Percentiles rank a stretch among this genome's conserved stretches.
These are phyloP conservation scores for Iselma pallidipennis DNA, from an alignment of 2,888 invertebrate species.

Conservation along the genomic window DNA sequence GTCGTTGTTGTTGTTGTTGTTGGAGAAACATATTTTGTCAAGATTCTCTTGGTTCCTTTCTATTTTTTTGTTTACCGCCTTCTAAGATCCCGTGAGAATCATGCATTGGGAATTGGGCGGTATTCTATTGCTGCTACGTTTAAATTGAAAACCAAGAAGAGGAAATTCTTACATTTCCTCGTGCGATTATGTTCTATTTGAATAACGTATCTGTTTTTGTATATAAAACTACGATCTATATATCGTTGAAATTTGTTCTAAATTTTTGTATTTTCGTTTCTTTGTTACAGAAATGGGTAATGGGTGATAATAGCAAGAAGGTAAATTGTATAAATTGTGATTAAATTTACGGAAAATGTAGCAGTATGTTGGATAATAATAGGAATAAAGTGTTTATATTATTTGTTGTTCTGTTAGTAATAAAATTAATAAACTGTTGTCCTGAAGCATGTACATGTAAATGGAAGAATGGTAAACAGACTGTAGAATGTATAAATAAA, in stretches of 20 bases:
- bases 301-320: neutral
- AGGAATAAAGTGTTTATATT: constrained; percentile 14
- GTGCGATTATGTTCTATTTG: constrained; percentile 24
- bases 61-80: constrained; percentile 19
- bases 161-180: constrained; percentile 20
- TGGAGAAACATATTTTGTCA: constrained; percentile 14
- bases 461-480: constrained; percentile 92
- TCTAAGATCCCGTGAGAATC: constrained; percentile 12
- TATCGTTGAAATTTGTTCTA: neutral
- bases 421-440: constrained; percentile 58
- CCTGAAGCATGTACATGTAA: constrained; percentile 83
- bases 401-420: constrained; percentile 11
- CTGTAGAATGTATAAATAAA: constrained; percentile 83
- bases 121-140: constrained; percentile 22
- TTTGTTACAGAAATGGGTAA: constrained; percentile 15
- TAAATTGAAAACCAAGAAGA: constrained; percentile 27
- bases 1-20: too few relatives aligned
- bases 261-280: constrained; percentile 7
- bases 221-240: neutral
- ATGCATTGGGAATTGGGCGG: constrained; percentile 28
- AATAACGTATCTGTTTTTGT: constrained; percentile 26
- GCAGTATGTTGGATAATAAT: constrained; percentile 5
- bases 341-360: constrained; percentile 17
- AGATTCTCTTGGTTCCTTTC: neutral
- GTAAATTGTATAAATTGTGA: constrained; percentile 13